phyloP scores from a whole-genome alignment of 2,888 invertebrate species.

The Cheilosia soror region DNA sequence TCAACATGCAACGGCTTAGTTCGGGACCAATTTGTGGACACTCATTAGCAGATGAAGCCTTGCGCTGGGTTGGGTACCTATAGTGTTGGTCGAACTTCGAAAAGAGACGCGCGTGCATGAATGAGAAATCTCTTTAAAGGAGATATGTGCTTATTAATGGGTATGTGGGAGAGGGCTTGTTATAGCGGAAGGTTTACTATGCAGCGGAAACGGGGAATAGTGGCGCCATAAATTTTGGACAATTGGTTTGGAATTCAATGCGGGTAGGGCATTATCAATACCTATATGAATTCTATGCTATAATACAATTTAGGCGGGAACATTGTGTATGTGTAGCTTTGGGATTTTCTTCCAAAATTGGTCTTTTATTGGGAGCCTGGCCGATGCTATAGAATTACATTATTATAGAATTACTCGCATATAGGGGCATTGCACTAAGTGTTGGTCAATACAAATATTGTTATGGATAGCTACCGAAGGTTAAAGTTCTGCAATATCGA shows the following conservation, averaged over 20 bases:
- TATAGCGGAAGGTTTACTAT: conserved; percentile 11
- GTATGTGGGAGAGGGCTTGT: not conserved
- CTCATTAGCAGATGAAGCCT: conserved; percentile 43
- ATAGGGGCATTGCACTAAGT: too few relatives aligned
- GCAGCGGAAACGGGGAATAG: conserved; percentile 4
- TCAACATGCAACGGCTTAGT: conserved; percentile 48
- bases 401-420: too few relatives aligned
- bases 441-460: too few relatives aligned
- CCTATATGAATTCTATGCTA: not conserved
- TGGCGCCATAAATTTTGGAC: conserved; percentile 33
- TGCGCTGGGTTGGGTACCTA: not conserved
- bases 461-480: too few relatives aligned
- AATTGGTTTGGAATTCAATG: conserved; percentile 28
- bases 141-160: not conserved
- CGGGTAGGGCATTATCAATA: not conserved
- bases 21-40: conserved; percentile 61
- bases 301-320: too few relatives aligned
- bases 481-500: too few relatives aligned
- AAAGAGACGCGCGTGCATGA: not conserved
- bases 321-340: too few relatives aligned
- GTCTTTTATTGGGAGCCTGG: too few relatives aligned
- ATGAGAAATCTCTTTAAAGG: conserved; percentile 7
- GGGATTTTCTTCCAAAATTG: too few relatives aligned
- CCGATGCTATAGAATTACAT: too few relatives aligned
- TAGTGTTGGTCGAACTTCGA: not conserved